Evolutionary conservation across 1,140 invertebrate species (phyloP), one percentile per base, ranked within the genome.

Genomic region (Calliphora vicina): DNA sequence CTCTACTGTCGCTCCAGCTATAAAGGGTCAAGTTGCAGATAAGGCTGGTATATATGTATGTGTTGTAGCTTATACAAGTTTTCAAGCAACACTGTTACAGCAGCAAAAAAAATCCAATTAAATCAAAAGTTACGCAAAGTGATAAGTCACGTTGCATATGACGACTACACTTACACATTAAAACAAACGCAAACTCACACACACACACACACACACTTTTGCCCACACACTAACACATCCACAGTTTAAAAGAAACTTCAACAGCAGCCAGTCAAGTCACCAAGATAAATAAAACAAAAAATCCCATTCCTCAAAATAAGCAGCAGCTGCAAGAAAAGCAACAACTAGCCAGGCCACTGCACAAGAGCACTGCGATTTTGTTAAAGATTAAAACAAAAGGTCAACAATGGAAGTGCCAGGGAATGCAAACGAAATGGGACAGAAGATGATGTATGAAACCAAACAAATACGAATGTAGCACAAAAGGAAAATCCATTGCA

Each of bases 81-180:
- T 50, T 12, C 8, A 9, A 50, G 12, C 45, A 50, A 50, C 45
- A 50, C 12, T 50, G 45, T 50, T 50, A 5, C 57, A 57, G 0
- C 2, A 6, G 17, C 15, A 57, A 13, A 67, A 12, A 78, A 76
- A 78, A 78, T 78, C 74, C 74, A 78, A 78, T 78, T 78, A 78
- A 78, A 78, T 78, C 74, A 78, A 78, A 78, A 78, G 74, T 45
- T 78, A 78, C 74, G 74, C 74, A 43, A 78, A 43, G 74, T 78
- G 74, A 78, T 78, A 78, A 78, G 74, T 78, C 74, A 78, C 74
- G 74, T 78, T 78, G 74, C 35, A 78, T 45, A 43, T 78, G 35
- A 78, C 74, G 74, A 17, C 35, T 78, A 43, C 15, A 76, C 2
- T 2, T 5, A 42, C 73, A 76, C 1, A 35, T n/a, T n/a, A 9